Conservation (phyloP, 2,888 invertebrate genomes). For the Nemotelus nigrinus region DNA sequence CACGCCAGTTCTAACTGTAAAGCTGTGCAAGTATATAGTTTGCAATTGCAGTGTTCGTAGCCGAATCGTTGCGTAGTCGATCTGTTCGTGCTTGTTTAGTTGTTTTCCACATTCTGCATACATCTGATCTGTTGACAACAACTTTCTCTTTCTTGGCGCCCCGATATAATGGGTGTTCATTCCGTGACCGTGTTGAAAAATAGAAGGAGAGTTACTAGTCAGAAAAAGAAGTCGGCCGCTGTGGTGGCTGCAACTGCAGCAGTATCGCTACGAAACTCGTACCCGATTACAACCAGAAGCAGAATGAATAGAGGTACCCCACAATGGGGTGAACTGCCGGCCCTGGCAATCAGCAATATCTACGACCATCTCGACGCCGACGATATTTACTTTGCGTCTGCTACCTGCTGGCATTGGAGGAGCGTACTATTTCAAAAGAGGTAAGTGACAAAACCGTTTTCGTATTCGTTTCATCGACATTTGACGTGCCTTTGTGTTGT, state of each 20-base stretch:
- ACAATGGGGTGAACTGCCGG: constrained; percentile 62
- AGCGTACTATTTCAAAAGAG: constrained; percentile 65
- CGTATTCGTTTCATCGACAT: not conserved
- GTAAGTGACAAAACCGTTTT: constrained; percentile 53
- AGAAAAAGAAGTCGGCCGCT: constrained; percentile 14
- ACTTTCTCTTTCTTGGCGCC: constrained; percentile 41
- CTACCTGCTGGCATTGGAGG: constrained; percentile 70
- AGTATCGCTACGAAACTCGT: not conserved
- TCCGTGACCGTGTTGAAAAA: constrained; percentile 17
- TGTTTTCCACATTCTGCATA: constrained; percentile 11
- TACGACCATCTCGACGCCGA: constrained; percentile 62
- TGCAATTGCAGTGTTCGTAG: not conserved
- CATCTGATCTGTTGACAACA: constrained; percentile 28
- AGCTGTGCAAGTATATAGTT: not conserved
- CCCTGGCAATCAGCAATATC: constrained; percentile 66
- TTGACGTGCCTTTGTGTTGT: not conserved
- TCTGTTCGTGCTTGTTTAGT: constrained; percentile 11
- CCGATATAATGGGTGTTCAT: constrained; percentile 21
- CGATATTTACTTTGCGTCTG: constrained; percentile 67
- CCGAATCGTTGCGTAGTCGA: constrained; percentile 2
- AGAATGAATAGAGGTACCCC: constrained; percentile 51
- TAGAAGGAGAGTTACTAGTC: constrained; percentile 28
- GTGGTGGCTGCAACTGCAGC: constrained; percentile 5
- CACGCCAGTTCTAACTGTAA: constrained; percentile 24
- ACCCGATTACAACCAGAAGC: not conserved